Percentiles rank a stretch among this genome's conserved stretches.
Conservation (phyloP, 2,888 invertebrate species). For the Glyphotaelius pellucidus region DNA sequence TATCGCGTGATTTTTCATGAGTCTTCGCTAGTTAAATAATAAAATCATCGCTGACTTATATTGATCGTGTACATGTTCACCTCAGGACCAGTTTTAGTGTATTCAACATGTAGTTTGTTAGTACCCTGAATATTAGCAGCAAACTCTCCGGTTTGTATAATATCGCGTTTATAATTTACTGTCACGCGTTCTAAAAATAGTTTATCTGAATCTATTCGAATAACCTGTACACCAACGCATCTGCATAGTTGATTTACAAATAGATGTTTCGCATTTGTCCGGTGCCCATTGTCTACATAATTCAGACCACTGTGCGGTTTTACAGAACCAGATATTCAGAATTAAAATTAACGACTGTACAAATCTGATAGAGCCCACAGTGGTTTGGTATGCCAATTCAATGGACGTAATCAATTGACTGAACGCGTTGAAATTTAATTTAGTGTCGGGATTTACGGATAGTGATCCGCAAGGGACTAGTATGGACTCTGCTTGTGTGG, state of each 20-base stretch:
- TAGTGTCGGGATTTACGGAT: neutral
- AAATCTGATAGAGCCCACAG: conserved; percentile 33
- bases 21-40: neutral
- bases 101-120: neutral
- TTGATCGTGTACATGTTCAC: neutral
- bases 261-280: conserved; percentile 2
- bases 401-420: conserved; percentile 26
- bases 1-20: too few relatives aligned
- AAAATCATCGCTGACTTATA: neutral
- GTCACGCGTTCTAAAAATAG: neutral
- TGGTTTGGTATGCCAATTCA: neutral
- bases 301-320: conserved; percentile 9
- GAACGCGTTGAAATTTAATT: conserved; percentile 7
- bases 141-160: neutral
- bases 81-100: neutral
- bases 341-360: conserved; percentile 15
- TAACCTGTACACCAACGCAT: neutral
- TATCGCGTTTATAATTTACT: neutral
- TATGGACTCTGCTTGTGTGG: neutral
- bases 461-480: neutral
- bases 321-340: conserved; percentile 12
- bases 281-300: conserved; percentile 5
- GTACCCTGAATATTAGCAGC: neutral
- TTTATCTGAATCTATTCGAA: neutral
- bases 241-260: neutral